Evolutionary conservation across 2,113 vertebrate species (phyloP), one percentile per base, ranked within the genome.

Genomic region (Geococcyx californianus): DNA sequence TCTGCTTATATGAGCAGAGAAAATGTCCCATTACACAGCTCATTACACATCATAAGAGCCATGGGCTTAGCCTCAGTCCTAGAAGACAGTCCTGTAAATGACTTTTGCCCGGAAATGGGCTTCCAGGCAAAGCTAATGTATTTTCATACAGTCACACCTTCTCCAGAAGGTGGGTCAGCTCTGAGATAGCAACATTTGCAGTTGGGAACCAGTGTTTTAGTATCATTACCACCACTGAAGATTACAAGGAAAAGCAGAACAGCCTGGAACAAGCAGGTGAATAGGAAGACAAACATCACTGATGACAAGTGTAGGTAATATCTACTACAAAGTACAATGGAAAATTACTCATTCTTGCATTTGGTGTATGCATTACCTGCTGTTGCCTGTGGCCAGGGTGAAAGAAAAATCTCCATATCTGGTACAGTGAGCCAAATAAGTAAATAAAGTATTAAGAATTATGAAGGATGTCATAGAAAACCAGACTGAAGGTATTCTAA

Each of bases 391-490:
- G 83, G 68, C 51, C 75, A 67, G 75, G 34, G 54, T 82, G 42
- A 78, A 84, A 91, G 40, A 90, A 94, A 79, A 79, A 73, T 54
- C 74, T 77, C 76, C 28, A 42, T 72, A 74, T 21, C 14, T 56
- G 44, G 26, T 64, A 85, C 58, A 82, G 66, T 0, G 2, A 88
- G 66, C 15, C 75, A 90, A 88, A 67, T 42, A 69, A 80, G 28
- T 76, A 97, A 91, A 90, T 34, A 78, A 82, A 93, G n/a, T 66
- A 66, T n/a, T 85, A 66, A 77, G 28, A 87, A 64, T 45, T 18
- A 73, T 49, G 58, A 86, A 84, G 42, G 56, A 92, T 81, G 79
- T 81, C 92, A 81, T 64, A 81, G 89, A 84, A 92, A 96, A 74
- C 16, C 56, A 86, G 86, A 77, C 42, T 38, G 59, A 81, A 90